Base-by-base conservation (phyloP, 37 sponge, comb jelly and placozoan genomes). In the Halisarca cf. caerulea region DNA sequence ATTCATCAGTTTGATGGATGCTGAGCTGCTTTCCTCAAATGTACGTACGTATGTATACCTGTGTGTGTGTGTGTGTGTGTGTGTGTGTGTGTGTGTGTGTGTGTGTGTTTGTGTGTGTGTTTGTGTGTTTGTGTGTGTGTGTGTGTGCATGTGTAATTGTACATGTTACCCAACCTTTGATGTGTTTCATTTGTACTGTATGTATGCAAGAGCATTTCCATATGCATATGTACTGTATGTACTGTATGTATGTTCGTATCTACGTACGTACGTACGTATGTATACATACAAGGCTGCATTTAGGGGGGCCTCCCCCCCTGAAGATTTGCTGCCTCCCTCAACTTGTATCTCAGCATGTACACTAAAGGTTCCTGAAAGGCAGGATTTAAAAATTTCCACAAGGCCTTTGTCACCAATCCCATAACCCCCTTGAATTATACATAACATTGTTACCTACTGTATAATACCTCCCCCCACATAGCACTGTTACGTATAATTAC, bases 111-210 rank as follows among this genome's bases (percentile, higher is more conserved):
- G 82, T 81, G 66, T 59, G 64, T 59, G 82, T 60, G 82, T 81
- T 35, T 81, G 82, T 81, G 66, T 81, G 82, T 81, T 35, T 51
- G 84, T 83, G 74, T 83, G 84, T 83, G 84, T 83, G 84, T 72
- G 84, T 83, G 84, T 83, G 84, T 83, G 84, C 75, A 55, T 71
- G 74, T 83, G 74, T 83, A 73, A 21, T 25, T 83, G 74, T 39
- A 55, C 36, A 55, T 23, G 73, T 47, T n/a, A 54, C 17, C 11
- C 11, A 54, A 11, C 17, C 17, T 18, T 54, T 18, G 57, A 54
- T 11, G 11, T 11, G 57, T 18, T n/a, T n/a, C n/a, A n/a, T n/a
- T n/a, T n/a, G n/a, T n/a, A n/a, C 20, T 28, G 64, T 61, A 23
- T 61, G 24, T 27, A 6, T 68, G 33, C 30, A 34, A 32, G 69